Conservation (phyloP, 2,113 vertebrate genomes). For the Anseranas semipalmata region DNA sequence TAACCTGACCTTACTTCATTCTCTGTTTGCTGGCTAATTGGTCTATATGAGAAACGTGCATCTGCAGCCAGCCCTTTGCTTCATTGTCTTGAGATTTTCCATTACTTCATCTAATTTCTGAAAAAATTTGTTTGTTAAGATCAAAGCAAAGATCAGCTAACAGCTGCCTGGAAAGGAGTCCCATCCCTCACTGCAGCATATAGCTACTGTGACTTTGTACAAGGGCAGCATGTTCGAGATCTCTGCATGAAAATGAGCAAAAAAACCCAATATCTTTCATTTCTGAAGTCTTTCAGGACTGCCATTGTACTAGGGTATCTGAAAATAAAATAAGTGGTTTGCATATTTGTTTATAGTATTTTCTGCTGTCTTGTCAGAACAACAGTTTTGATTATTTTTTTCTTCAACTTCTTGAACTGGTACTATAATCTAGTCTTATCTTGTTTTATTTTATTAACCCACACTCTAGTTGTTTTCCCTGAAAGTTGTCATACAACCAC, state of each 20-base stretch:
- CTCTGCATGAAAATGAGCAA: background rate
- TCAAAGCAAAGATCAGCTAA: background rate
- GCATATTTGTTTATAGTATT: background rate
- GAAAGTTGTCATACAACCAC: background rate
- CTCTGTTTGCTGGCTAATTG: background rate
- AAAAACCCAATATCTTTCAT: background rate
- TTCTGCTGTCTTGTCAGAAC: background rate
- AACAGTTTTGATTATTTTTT: background rate
- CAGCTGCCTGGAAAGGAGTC: background rate
- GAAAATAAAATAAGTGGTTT: background rate
- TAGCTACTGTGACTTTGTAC: background rate
- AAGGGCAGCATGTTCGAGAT: background rate
- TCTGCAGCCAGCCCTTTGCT: background rate
- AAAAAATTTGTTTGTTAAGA: background rate
- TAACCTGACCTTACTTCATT: constrained; percentile 4
- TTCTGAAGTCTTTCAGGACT: background rate
- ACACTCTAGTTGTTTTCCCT: background rate
- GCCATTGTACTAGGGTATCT: background rate
- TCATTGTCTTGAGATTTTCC: background rate
- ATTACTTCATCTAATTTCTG: background rate
- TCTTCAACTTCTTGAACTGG: background rate
- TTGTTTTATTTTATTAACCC: background rate
- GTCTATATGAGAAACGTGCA: background rate
- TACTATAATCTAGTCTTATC: background rate
- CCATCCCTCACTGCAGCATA: background rate